Percentiles rank a stretch among this genome's conserved stretches.
These are phyloP conservation scores for Chrysotoxum bicinctum DNA, from an alignment of 2,888 invertebrate genomes.

Conservation along the genomic window DNA sequence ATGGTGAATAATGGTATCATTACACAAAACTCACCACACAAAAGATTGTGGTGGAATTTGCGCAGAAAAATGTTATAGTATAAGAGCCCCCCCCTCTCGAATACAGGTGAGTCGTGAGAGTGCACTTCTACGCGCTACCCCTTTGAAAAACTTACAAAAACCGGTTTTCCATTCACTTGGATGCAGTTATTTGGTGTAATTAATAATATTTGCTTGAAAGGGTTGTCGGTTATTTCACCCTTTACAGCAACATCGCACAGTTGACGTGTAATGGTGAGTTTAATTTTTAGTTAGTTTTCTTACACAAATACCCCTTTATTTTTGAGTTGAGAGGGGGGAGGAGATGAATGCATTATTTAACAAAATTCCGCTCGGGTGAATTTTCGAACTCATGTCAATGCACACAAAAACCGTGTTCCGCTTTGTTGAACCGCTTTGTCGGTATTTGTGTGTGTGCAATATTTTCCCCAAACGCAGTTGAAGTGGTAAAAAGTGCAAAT, in stretches of 20 bases:
- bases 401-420: slow-evolving; percentile 46
- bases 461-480: slow-evolving; percentile 45
- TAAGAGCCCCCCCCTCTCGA: slow-evolving; percentile 25
- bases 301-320: background rate
- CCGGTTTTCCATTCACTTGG: slow-evolving; percentile 56
- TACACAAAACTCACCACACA: slow-evolving; percentile 49
- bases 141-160: slow-evolving; percentile 18
- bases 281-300: background rate
- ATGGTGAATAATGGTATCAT: slow-evolving; percentile 16
- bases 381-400: slow-evolving; percentile 4
- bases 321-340: background rate
- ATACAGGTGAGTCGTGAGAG: slow-evolving; percentile 6
- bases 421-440: slow-evolving; percentile 42
- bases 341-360: slow-evolving; percentile 38
- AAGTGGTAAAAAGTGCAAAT: slow-evolving; percentile 16
- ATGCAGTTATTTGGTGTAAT: slow-evolving; percentile 18
- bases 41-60: slow-evolving; percentile 52
- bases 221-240: slow-evolving; percentile 5
- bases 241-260: background rate
- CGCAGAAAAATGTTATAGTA: slow-evolving; percentile 33
- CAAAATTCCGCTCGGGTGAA: slow-evolving; percentile 52
- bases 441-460: slow-evolving; percentile 5
- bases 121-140: slow-evolving; percentile 18
- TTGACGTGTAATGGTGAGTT: slow-evolving; percentile 59
- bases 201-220: background rate